Percentiles rank a stretch among this genome's conserved stretches.
Evolutionary conservation across 2,888 invertebrate species (phyloP).

Genomic region (Drosophila macrospina): DNA sequence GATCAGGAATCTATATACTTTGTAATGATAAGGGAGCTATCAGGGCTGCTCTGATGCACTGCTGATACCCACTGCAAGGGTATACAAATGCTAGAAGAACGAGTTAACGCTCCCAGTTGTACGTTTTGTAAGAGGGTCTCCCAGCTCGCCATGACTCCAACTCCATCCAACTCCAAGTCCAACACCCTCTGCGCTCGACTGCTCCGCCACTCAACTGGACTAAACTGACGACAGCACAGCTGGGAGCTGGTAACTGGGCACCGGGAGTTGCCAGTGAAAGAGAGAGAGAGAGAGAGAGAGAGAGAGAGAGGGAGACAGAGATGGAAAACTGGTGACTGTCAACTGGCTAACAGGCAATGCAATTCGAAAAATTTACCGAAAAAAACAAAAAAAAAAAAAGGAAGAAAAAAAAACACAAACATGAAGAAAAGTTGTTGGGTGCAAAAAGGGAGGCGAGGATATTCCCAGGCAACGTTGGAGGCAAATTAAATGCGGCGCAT

Average conservation of each 20-base stretch:
- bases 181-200: conserved; percentile 48
- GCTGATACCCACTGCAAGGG: no score
- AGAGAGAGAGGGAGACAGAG: background rate
- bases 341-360: conserved; percentile 33
- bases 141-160: conserved; percentile 8
- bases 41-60: no score
- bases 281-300: background rate
- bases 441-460: conserved; percentile 14
- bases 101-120: conserved; percentile 73
- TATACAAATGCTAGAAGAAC: conserved; percentile 9
- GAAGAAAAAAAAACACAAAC: background rate
- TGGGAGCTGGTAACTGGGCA: conserved; percentile 41
- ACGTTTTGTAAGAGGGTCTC: conserved; percentile 54
- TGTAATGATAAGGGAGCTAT: no score
- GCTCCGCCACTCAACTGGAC: conserved; percentile 71
- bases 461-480: conserved; percentile 12
- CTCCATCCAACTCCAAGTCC: conserved; percentile 13
- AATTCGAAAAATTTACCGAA: conserved; percentile 17
- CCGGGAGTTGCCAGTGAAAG: conserved; percentile 19
- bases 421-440: conserved; percentile 22
- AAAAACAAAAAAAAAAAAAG: background rate
- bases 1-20: no score
- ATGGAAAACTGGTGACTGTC: conserved; percentile 42
- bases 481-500: conserved; percentile 54
- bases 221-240: conserved; percentile 75